Percentiles rank a stretch among this genome's conserved stretches.
Conservation (phyloP, 2,113 vertebrate species). For the Colaptes auratus region DNA sequence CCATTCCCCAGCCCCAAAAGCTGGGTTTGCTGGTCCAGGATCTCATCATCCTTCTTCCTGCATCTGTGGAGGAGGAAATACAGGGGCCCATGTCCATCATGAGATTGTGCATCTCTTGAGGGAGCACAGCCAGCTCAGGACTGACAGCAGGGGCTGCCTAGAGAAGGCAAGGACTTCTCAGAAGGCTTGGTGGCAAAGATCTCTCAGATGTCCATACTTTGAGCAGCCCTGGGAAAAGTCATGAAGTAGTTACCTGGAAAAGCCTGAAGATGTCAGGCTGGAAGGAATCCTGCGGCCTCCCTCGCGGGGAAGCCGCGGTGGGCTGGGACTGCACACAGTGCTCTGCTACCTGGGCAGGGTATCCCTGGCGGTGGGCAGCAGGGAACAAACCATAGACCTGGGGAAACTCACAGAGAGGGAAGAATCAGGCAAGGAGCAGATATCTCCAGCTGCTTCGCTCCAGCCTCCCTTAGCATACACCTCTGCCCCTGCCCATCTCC, state of each 20-base stretch:
- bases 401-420: background rate
- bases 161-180: background rate
- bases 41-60: background rate
- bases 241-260: slow-evolving; percentile 11
- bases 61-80: background rate
- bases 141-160: background rate
- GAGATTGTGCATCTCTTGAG: background rate
- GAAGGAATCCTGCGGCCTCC: background rate
- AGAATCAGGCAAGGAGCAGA: background rate
- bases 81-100: background rate
- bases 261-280: slow-evolving; percentile 56
- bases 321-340: background rate
- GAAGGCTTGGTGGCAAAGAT: background rate
- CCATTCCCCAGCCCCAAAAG: background rate
- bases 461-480: background rate
- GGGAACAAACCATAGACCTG: slow-evolving; percentile 59
- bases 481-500: background rate
- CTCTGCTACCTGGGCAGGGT: slow-evolving; percentile 54
- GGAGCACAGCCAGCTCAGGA: background rate
- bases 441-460: background rate
- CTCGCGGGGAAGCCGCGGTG: background rate
- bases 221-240: background rate
- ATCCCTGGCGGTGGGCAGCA: slow-evolving; percentile 24
- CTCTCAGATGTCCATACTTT: background rate
- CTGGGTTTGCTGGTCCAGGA: background rate